phyloP scores from a whole-genome alignment of 1,140 invertebrate genomes.

The Planococcus citri region DNA sequence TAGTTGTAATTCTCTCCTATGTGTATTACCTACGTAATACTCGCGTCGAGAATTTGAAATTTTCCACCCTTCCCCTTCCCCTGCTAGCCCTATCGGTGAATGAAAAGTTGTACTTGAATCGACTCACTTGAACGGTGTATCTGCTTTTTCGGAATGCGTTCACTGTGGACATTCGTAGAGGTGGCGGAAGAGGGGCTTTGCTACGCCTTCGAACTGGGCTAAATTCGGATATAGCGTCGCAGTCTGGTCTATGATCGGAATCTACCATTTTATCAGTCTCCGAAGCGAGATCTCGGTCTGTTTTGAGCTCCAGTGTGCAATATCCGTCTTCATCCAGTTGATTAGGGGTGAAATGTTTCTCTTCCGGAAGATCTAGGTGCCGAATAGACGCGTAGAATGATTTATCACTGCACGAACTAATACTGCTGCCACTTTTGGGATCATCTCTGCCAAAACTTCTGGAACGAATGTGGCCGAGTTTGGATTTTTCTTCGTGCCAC shows the following conservation, averaged over 20 bases:
- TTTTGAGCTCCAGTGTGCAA: not conserved
- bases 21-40: no score
- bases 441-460: not conserved
- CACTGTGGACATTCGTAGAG: not conserved
- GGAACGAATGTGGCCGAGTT: not conserved
- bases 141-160: slow-evolving; percentile 9
- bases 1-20: no score
- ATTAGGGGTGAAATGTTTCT: not conserved
- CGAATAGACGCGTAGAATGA: not conserved
- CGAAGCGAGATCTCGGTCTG: not conserved
- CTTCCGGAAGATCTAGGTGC: not conserved
- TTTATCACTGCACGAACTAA: not conserved
- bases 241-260: not conserved
- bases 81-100: no score
- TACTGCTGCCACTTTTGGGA: not conserved
- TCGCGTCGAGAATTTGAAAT: no score
- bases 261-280: not conserved
- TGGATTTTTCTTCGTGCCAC: not conserved
- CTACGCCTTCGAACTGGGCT: not conserved
- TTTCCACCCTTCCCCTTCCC: no score
- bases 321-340: slow-evolving; percentile 4
- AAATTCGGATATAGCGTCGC: not conserved
- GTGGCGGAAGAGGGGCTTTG: not conserved
- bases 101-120: not conserved
- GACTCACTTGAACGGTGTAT: slow-evolving; percentile 4